Percentiles rank a stretch among this genome's conserved stretches.
Evolutionary conservation across 2,113 vertebrate species (phyloP).

Genomic region (Mesocricetus auratus): DNA sequence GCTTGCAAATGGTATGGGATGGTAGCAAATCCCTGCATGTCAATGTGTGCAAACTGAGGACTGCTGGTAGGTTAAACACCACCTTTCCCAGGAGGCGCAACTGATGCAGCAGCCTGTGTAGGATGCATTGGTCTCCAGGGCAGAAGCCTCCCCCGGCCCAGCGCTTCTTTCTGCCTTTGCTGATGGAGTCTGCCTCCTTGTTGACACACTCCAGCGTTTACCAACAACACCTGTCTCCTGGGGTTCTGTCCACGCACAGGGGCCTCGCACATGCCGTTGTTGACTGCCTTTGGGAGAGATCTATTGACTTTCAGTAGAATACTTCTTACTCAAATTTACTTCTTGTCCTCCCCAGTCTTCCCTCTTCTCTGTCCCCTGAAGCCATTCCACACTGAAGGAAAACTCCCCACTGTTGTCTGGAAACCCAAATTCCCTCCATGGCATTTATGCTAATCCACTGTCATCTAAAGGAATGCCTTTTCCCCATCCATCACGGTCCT

Average conservation of each 20-base stretch:
- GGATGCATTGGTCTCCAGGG: slow-evolving; percentile 47
- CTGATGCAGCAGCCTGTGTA: slow-evolving; percentile 49
- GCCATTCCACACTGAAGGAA: background rate
- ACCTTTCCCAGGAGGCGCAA: slow-evolving; percentile 74
- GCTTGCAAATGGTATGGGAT: slow-evolving; percentile 74
- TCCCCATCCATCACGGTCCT: background rate
- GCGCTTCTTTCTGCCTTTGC: background rate
- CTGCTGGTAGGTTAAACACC: slow-evolving; percentile 79
- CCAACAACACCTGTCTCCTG: background rate
- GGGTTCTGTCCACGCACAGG: background rate
- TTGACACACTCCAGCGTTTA: background rate
- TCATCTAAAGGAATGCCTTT: background rate
- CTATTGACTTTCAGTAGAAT: background rate
- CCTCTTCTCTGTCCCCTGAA: background rate
- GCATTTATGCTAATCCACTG: background rate
- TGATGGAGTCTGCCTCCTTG: background rate
- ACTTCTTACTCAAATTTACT: slow-evolving; percentile 24
- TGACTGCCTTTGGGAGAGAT: background rate
- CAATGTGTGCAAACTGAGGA: slow-evolving; percentile 77
- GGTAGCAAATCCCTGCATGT: slow-evolving; percentile 45
- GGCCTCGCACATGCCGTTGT: background rate
- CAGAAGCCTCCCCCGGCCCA: slow-evolving; percentile 1
- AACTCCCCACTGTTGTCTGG: background rate
- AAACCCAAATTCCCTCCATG: background rate
- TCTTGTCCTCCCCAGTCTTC: background rate